Evolutionary conservation across 2,113 vertebrate genomes (phyloP).

Genomic region (Castor canadensis): DNA sequence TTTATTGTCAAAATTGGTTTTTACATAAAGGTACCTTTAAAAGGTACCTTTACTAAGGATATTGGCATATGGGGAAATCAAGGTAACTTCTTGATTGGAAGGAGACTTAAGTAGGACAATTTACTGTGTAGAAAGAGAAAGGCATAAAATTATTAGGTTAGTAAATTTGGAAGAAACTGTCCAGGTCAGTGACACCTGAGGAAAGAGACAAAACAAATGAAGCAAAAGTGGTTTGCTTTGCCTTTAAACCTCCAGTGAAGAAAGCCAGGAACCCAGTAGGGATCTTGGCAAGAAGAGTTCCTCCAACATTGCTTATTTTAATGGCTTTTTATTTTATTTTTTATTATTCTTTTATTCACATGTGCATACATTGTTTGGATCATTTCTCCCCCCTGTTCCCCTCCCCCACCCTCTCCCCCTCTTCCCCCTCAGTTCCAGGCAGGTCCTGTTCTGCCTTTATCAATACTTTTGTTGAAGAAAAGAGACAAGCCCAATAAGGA

Average conservation of each 20-base stretch:
- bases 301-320: too few species aligned
- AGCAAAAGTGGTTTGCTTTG: not conserved
- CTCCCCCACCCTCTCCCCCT: too few species aligned
- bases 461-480: too few species aligned
- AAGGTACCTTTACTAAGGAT: too few species aligned
- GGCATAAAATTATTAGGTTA: not conserved
- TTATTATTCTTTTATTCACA: too few species aligned
- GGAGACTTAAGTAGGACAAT: not conserved
- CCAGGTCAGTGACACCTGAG: not conserved
- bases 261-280: not conserved
- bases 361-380: too few species aligned
- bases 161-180: not conserved
- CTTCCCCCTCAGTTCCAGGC: too few species aligned
- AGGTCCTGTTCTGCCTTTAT: too few species aligned
- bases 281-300: not conserved
- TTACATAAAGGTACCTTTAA: not conserved
- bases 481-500: too few species aligned
- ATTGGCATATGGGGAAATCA: not conserved
- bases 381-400: too few species aligned
- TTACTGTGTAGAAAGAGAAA: not conserved
- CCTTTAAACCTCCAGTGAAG: not conserved
- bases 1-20: slow-evolving; percentile 1
- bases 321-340: too few species aligned
- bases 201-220: not conserved
- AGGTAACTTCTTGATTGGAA: not conserved